Base-by-base conservation (phyloP, 2,113 vertebrate species). In the Aegithalos caudatus region DNA sequence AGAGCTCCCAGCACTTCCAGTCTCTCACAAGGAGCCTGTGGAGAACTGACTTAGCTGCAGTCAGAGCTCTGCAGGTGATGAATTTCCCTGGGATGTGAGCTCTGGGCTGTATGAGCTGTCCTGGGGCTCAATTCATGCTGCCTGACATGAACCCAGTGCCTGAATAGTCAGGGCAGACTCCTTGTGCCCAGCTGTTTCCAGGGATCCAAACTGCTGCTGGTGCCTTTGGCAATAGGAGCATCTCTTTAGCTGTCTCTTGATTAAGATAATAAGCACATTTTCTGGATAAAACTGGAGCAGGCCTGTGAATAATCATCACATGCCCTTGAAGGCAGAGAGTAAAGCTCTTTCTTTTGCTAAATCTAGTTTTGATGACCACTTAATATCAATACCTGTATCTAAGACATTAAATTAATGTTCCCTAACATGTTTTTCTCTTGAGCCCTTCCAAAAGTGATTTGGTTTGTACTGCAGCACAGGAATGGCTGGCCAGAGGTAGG, bases 1-100 rank as follows among this genome's bases (percentile, higher is more conserved):
- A 20, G 53, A 80, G 31, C 17, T n/a, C 47, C 48, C 13, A 38
- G n/a, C 8, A 3, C n/a, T 71, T 53, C n/a, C 6, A 6, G 22
- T 24, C 12, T 73, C 38, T 38, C 42, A 7, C 16, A 27, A 11
- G 0, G 2, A 69, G 29, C 50, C 11, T 1, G 1, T 17, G 37
- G 25, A 40, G 25, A 81, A 1, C 21, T 18, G 24, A 19, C 18
- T 15, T 10, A 15, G 70, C n/a, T 65, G 74, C 9, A 28, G 11
- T 3, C 17, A n/a, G 69, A 51, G 27, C 27, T 57, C 42, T 74
- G 69, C 25, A 60, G 33, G 23, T n/a, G 28, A 21, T 47, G 56
- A 44, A 19, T 13, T 35, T 57, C 42, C 47, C n/a, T 25, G 12
- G 21, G 23, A 5, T 27, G 28, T 42, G 57, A 66, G 40, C 38